phyloP scores from a whole-genome alignment of 2,113 vertebrate species.

The Coryphaenoides rupestris region DNA sequence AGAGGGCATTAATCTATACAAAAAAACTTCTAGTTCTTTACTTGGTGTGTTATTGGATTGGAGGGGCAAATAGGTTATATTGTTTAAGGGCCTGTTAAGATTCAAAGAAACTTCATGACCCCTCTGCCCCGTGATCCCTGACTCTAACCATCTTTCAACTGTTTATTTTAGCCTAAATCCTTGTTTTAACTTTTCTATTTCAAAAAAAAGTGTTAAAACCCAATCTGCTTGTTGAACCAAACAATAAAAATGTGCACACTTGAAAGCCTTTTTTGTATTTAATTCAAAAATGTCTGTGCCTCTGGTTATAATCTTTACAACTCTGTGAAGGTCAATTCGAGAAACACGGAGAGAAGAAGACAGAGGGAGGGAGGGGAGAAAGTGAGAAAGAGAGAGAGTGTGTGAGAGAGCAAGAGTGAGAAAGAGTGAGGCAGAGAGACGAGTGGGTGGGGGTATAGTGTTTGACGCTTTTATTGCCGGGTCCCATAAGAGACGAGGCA shows the following conservation, averaged over 20 bases:
- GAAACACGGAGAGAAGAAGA: neutral
- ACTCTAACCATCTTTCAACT: slow-evolving; percentile 4
- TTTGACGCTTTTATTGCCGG: slow-evolving; percentile 27
- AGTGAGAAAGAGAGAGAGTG: neutral
- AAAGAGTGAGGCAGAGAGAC: neutral
- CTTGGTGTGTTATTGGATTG: neutral
- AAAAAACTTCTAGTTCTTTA: neutral
- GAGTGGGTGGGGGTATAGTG: slow-evolving; percentile 13
- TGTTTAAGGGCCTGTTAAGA: neutral
- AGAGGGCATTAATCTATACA: neutral
- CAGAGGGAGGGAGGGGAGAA: neutral
- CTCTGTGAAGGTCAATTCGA: slow-evolving; percentile 34
- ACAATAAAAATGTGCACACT: too few species aligned
- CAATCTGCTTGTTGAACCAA: too few species aligned
- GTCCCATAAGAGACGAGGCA: slow-evolving; percentile 30
- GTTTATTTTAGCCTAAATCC: neutral
- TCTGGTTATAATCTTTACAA: slow-evolving; percentile 29
- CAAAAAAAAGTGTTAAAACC: neutral
- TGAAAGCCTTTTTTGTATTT: neutral
- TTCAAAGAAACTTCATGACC: neutral
- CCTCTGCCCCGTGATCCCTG: neutral
- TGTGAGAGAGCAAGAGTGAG: slow-evolving; percentile 1
- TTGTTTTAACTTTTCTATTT: neutral
- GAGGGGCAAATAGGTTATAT: neutral
- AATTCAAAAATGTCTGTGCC: slow-evolving; percentile 23